Conservation (phyloP, 1,140 invertebrate species). For the Zaprionus camerounensis region DNA sequence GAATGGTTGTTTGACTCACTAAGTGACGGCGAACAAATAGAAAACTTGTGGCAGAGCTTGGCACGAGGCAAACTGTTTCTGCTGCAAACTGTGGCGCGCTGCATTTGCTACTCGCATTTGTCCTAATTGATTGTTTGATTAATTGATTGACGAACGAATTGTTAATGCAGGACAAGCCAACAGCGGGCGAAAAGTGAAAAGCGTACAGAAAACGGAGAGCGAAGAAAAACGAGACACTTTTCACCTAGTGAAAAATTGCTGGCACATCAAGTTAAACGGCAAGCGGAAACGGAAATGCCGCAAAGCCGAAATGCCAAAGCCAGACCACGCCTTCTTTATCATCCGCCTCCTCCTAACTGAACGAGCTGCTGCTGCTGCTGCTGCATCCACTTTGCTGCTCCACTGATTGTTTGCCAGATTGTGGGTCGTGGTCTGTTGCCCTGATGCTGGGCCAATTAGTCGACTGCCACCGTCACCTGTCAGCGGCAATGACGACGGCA, state of each 20-base stretch:
- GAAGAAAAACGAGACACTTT: slow-evolving; percentile 1
- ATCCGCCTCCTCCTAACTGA: background rate
- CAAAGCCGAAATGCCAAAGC: slow-evolving; percentile 12
- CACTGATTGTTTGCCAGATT: slow-evolving; percentile 43
- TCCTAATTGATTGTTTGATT: slow-evolving; percentile 55
- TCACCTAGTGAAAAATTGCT: slow-evolving; percentile 41
- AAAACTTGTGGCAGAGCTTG: slow-evolving; percentile 5
- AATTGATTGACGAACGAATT: slow-evolving; percentile 54
- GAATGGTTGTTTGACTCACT: background rate
- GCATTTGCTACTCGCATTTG: slow-evolving; percentile 13
- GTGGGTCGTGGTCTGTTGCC: slow-evolving; percentile 44
- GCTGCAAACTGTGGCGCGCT: slow-evolving; percentile 9
- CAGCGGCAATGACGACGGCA: slow-evolving; percentile 12
- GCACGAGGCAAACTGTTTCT: background rate
- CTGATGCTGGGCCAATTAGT: slow-evolving; percentile 57
- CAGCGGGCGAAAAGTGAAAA: slow-evolving; percentile 3
- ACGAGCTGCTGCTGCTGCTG: background rate
- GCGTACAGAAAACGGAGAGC: background rate
- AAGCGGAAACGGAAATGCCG: slow-evolving; percentile 12
- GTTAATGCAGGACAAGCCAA: slow-evolving; percentile 35
- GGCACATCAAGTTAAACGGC: slow-evolving; percentile 25
- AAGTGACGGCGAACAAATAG: slow-evolving; percentile 23
- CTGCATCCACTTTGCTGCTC: slow-evolving; percentile 34
- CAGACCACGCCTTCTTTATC: background rate
- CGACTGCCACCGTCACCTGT: slow-evolving; percentile 52